Conservation (phyloP, 2,113 vertebrate species). For the Zootoca vivipara region DNA sequence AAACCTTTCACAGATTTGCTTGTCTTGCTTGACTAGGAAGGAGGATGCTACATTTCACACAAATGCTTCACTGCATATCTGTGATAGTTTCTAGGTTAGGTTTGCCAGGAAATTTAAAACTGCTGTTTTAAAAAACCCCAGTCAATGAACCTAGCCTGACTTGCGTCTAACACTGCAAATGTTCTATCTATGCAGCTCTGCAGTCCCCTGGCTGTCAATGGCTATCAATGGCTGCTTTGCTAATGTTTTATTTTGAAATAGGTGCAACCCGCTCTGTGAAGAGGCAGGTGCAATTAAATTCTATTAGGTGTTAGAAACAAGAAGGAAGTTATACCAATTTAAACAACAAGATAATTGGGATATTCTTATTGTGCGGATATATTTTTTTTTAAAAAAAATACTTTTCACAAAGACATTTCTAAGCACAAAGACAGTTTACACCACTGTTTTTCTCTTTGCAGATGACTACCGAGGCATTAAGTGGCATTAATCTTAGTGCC, state of each 20-base stretch:
- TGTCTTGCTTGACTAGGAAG: neutral
- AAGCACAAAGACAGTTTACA: neutral
- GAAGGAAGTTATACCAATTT: accelerated
- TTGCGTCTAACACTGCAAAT: neutral
- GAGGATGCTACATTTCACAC: neutral
- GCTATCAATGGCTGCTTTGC: neutral
- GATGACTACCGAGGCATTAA: neutral
- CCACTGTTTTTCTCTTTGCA: neutral
- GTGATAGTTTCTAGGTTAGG: neutral
- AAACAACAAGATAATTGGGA: neutral
- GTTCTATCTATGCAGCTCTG: neutral
- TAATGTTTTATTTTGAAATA: neutral
- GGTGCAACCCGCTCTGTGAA: neutral
- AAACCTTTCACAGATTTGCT: neutral
- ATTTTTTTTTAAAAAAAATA: neutral
- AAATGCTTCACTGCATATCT: neutral
- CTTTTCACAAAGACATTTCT: neutral
- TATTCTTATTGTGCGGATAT: accelerated
- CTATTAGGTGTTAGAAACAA: accelerated
- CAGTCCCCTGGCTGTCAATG: neutral
- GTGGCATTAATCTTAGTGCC: neutral
- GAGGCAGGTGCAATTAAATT: neutral
- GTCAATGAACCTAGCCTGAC: neutral
- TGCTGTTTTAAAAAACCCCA: neutral
- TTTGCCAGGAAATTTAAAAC: neutral